phyloP scores from a whole-genome alignment of 2,797 vertebrate genomes.

The Neoniphon sammara region DNA sequence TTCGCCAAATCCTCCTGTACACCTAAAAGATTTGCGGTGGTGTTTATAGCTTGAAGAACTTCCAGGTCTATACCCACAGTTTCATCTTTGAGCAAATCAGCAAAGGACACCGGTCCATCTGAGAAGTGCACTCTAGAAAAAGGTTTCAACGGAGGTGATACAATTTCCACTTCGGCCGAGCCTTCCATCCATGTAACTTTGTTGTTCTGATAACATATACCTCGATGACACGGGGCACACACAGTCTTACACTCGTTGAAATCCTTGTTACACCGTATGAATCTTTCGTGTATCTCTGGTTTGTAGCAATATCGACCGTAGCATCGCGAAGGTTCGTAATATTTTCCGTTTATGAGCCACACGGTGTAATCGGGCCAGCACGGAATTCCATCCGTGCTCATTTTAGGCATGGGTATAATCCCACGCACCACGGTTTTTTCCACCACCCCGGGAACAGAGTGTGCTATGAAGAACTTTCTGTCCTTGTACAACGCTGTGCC shows the following conservation, averaged over 20 bases:
- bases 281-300: slow-evolving; percentile 3
- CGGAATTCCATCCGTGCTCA: slow-evolving; percentile 29
- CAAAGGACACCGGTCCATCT: slow-evolving; percentile 33
- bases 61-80: background rate
- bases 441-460: background rate
- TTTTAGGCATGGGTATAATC: slow-evolving; percentile 35
- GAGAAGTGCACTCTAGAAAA: slow-evolving; percentile 35
- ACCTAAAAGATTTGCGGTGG: background rate
- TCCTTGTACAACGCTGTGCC: slow-evolving; percentile 38
- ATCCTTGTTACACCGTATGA: background rate
- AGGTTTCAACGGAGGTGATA: slow-evolving; percentile 13
- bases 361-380: slow-evolving; percentile 55
- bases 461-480: slow-evolving; percentile 43
- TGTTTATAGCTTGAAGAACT: slow-evolving; percentile 19
- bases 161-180: background rate
- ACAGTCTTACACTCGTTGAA: slow-evolving; percentile 21
- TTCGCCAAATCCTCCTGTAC: background rate
- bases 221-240: slow-evolving; percentile 16
- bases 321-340: slow-evolving; percentile 32
- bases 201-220: background rate
- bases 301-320: slow-evolving; percentile 21
- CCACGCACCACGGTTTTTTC: slow-evolving; percentile 4
- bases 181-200: slow-evolving; percentile 37
- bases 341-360: slow-evolving; percentile 20
- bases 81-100: background rate